These are phyloP conservation scores for Mus musculus DNA, from an alignment of 2,113 vertebrate genomes.

Conservation along the genomic window GRCm39 chr10:101837501-101838000, in stretches of 20 bases:
- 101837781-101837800: not conserved
- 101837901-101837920: not conserved
- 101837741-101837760: not conserved
- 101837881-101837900: not conserved
- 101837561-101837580: not conserved
- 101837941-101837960: not conserved
- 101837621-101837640: not conserved
- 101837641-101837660: not conserved
- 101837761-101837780: not conserved
- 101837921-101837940: not conserved
- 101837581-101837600: not conserved
- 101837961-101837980: too few species aligned
- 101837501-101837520: not conserved
- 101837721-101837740: not conserved
- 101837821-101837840: not conserved
- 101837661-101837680: too few species aligned
- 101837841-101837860: not conserved
- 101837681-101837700: too few species aligned
- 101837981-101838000: too few species aligned
- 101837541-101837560: not conserved
- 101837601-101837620: not conserved
- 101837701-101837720: not conserved
- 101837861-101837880: too few species aligned
- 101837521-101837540: not conserved
- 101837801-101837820: not conserved